phyloP scores from a whole-genome alignment of 2,888 invertebrate species.

The Deroplatys truncata region DNA sequence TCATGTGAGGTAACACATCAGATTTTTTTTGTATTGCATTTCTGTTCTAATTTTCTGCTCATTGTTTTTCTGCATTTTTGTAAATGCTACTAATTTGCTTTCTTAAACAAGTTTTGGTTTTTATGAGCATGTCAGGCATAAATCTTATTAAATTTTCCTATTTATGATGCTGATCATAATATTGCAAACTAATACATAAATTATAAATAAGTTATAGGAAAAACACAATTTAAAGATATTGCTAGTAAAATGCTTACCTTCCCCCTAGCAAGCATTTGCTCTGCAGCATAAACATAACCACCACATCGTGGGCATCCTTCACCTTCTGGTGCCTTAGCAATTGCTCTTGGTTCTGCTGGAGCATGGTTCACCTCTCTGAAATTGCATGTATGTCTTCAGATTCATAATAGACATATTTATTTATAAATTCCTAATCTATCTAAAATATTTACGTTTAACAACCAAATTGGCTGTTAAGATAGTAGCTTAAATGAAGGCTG shows the following conservation, averaged over 20 bases:
- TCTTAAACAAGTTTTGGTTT: no score
- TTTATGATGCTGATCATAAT: no score
- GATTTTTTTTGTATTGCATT: no score
- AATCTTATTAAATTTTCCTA: no score
- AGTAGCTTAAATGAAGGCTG: not conserved
- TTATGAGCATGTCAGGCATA: no score
- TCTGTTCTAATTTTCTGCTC: no score
- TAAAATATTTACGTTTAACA: not conserved
- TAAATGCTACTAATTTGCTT: no score
- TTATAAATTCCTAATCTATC: not conserved
- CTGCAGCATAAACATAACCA: slow-evolving; percentile 84
- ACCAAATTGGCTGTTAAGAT: not conserved
- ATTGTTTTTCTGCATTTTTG: no score
- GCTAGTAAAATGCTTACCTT: slow-evolving; percentile 58
- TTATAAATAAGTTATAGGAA: no score
- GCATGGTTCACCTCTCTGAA: slow-evolving; percentile 26
- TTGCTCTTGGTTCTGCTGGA: slow-evolving; percentile 60
- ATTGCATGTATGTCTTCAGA: not conserved
- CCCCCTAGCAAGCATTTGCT: slow-evolving; percentile 88
- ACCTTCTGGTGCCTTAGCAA: slow-evolving; percentile 78
- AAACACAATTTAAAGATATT: not conserved
- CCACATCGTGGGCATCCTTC: slow-evolving; percentile 87
- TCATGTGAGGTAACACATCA: no score
- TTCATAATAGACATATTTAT: not conserved
- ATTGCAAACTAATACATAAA: no score